Percentiles rank a stretch among this genome's conserved stretches.
phyloP scores from a whole-genome alignment of 2,888 invertebrate genomes.

The Ganaspis brasiliensis region DNA sequence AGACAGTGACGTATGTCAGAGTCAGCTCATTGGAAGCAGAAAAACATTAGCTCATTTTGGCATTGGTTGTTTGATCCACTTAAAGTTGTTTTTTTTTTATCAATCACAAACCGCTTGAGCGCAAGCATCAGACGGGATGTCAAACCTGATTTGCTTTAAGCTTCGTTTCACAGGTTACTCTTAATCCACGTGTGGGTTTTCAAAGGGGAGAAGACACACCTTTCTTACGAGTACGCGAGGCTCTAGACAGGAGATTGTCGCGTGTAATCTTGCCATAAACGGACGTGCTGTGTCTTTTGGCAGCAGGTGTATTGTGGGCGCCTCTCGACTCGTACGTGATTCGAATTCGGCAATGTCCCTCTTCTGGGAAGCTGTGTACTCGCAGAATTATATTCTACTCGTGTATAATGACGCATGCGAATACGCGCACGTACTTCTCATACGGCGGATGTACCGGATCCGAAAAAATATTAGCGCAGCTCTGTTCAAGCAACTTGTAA shows the following conservation, averaged over 20 bases:
- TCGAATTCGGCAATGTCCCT: conserved; percentile 67
- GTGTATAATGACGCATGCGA: conserved; percentile 39
- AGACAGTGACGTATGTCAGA: neutral
- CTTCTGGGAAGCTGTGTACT: conserved; percentile 57
- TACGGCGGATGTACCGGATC: conserved; percentile 13
- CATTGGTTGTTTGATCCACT: conserved; percentile 33
- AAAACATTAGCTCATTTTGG: conserved; percentile 25
- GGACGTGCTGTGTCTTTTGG: conserved; percentile 59
- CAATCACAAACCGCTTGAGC: conserved; percentile 33
- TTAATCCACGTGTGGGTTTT: conserved; percentile 59
- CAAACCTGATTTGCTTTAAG: conserved; percentile 55
- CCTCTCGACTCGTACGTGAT: conserved; percentile 68
- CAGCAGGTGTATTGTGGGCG: conserved; percentile 69
- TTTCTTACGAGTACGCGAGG: conserved; percentile 50
- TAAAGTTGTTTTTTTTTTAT: conserved; percentile 6
- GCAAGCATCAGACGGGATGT: conserved; percentile 45
- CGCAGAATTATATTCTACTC: conserved; percentile 13
- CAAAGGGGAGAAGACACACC: conserved; percentile 53
- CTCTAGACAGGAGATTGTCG: conserved; percentile 45
- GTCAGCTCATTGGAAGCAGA: conserved; percentile 11
- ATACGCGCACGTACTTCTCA: conserved; percentile 26
- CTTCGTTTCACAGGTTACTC: conserved; percentile 46
- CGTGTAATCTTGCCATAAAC: conserved; percentile 62
- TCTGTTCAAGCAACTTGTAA: conserved; percentile 1
- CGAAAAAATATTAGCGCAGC: conserved; percentile 31